phyloP scores from a whole-genome alignment of 2,888 invertebrate genomes.

The Euphydryas editha region DNA sequence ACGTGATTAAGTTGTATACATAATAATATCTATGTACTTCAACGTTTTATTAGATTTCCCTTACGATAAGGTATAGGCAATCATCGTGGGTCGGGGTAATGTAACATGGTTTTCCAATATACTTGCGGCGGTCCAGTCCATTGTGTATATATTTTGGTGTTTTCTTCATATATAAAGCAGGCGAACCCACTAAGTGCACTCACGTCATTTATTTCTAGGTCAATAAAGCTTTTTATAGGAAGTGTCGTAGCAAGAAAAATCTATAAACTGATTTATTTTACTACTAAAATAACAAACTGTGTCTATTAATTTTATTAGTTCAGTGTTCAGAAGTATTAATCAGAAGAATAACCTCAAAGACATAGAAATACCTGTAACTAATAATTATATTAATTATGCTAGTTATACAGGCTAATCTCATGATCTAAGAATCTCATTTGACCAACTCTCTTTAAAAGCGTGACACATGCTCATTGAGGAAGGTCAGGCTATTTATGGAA shows the following conservation, averaged over 20 bases:
- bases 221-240: conserved; percentile 27
- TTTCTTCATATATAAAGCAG: conserved; percentile 27
- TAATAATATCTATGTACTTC: conserved; percentile 18
- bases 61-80: conserved; percentile 34
- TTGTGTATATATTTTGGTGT: conserved; percentile 36
- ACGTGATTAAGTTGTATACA: conserved; percentile 31
- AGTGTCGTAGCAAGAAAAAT: conserved; percentile 20
- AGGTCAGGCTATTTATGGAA: no score
- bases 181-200: conserved; percentile 43
- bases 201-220: conserved; percentile 41
- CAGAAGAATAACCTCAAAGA: no score
- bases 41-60: conserved; percentile 36
- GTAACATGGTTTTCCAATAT: conserved; percentile 56
- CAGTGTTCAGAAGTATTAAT: no score
- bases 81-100: conserved; percentile 31
- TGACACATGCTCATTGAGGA: no score
- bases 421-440: no score
- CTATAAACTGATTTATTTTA: conserved; percentile 8
- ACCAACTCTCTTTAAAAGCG: no score
- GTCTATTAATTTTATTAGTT: no score
- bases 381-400: no score
- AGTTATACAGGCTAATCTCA: no score
- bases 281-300: background rate
- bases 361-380: no score
- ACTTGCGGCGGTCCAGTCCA: conserved; percentile 35